phyloP scores from a whole-genome alignment of 2,797 vertebrate genomes.

The Sebastes oblongus region DNA sequence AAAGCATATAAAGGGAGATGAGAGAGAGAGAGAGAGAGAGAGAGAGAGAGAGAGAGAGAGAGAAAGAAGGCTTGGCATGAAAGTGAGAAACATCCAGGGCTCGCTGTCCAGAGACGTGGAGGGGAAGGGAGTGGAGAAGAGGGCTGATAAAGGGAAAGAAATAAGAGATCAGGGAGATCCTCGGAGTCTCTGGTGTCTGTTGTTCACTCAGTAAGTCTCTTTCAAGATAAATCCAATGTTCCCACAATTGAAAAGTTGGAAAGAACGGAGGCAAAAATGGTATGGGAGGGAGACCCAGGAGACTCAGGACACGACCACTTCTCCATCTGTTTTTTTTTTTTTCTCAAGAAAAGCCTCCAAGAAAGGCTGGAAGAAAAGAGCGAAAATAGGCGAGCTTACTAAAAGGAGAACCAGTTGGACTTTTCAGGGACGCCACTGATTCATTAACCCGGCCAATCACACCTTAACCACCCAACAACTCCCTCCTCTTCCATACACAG shows the following conservation, averaged over 20 bases:
- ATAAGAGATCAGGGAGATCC: slow-evolving; percentile 15
- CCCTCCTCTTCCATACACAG: slow-evolving; percentile 15
- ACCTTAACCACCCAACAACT: neutral
- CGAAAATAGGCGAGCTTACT: slow-evolving; percentile 17
- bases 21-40: neutral
- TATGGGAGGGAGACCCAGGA: slow-evolving; percentile 23
- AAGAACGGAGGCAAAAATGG: slow-evolving; percentile 18
- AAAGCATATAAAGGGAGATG: neutral
- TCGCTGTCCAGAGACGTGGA: slow-evolving; percentile 15
- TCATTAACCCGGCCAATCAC: slow-evolving; percentile 50
- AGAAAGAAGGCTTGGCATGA: neutral
- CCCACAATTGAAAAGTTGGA: slow-evolving; percentile 32
- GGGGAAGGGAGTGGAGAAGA: neutral
- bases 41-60: neutral
- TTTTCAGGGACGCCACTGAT: slow-evolving; percentile 44
- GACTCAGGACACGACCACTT: slow-evolving; percentile 17
- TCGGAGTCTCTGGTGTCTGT: slow-evolving; percentile 15
- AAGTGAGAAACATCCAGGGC: slow-evolving; percentile 10
- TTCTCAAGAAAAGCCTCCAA: slow-evolving; percentile 8
- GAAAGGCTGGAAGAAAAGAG: slow-evolving; percentile 21
- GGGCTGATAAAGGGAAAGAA: slow-evolving; percentile 6
- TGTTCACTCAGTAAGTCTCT: slow-evolving; percentile 17
- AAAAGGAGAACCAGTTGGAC: slow-evolving; percentile 50
- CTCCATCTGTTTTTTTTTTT: slow-evolving; percentile 1
- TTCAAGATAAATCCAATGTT: slow-evolving; percentile 35